A percentile compares a stretch with the other conserved stretches of the same genome.
These are phyloP conservation scores for Pseudeuparius sepicola DNA, from an alignment of 2,888 invertebrate species.

Conservation along the genomic window DNA sequence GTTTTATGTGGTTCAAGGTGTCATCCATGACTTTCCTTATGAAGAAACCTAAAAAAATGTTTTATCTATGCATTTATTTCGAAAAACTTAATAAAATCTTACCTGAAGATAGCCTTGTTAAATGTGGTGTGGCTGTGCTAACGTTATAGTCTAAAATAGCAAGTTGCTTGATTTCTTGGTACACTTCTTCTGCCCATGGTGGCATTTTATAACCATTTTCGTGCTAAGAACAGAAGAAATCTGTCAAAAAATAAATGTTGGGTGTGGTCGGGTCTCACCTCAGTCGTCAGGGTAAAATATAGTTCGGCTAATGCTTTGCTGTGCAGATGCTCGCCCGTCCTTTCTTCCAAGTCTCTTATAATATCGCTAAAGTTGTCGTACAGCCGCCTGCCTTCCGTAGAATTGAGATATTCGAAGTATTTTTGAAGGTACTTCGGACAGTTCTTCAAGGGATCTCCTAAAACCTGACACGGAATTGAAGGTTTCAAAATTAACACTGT, in stretches of 20 bases:
- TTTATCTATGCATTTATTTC: constrained; percentile 3
- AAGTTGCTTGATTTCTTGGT: constrained; percentile 33
- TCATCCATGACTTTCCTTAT: constrained; percentile 32
- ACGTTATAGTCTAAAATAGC: constrained; percentile 35
- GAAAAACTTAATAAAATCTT: constrained; percentile 4
- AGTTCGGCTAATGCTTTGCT: constrained; percentile 23
- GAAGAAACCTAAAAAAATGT: constrained; percentile 30
- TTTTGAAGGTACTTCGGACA: constrained; percentile 24
- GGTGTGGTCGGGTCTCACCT: no score
- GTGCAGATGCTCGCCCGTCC: constrained; percentile 22
- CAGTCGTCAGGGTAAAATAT: constrained; percentile 26
- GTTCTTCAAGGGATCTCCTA: constrained; percentile 26
- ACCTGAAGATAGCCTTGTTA: constrained; percentile 25
- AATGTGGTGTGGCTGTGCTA: constrained; percentile 28
- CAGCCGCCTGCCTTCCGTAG: constrained; percentile 21
- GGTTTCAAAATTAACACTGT: constrained; percentile 3
- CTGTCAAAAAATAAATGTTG: no score
- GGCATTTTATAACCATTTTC: constrained; percentile 36
- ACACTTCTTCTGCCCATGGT: constrained; percentile 37
- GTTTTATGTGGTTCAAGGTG: constrained; percentile 24
- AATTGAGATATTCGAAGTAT: constrained; percentile 23
- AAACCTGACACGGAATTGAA: constrained; percentile 18
- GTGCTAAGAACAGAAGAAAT: constrained; percentile 23
- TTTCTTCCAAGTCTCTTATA: constrained; percentile 20
- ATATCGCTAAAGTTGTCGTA: constrained; percentile 22